Evolutionary conservation across 2,797 vertebrate species (phyloP), one percentile per base, ranked within the genome.

Genomic region (Crocidura indochinensis): DNA sequence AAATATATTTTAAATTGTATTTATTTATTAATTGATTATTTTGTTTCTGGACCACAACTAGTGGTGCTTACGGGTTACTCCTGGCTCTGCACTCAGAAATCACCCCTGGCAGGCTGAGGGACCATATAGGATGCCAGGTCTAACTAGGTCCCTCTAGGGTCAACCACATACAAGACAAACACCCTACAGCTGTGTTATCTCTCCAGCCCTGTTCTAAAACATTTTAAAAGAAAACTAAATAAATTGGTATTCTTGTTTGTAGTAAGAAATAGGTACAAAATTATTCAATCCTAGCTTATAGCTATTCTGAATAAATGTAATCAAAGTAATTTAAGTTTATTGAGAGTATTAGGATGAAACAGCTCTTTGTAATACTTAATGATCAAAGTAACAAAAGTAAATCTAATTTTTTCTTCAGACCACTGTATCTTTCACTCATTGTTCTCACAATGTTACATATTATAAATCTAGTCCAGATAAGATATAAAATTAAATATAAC

Each of bases 211-310:
- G 1, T 82, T 46, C 22, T 74, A 76, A 60, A 44, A 89, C 73
- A 51, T 10, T 68, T 82, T 90, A 47, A 31, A 51, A 29, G 27
- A 69, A 84, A 79, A 77, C 1, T 19, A 60, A 60, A 20, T 27
- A 62, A 87, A 53, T n/a, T 24, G 64, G 73, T 87, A 87, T 89
- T 87, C 29, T 90, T 77, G 8, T 4, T n/a, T 88, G 15, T 29
- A 14, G 46, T 1, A 31, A 91, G 22, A 79, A 82, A 76, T 69
- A 80, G 87, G 6, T 74, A 83, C 11, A 80, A 77, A 92, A 74
- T 60, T 17, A 60, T 5, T 24, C 82, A 90, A 77, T 56, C 24
- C 8, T 87, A 82, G 31, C 17, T 71, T 90, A 56, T 22, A 29
- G 11, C 64, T 84, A 10, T 4, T 0, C 27, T 81, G 68, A 84